A percentile compares a stretch with the other conserved stretches of the same genome.
phyloP scores from a whole-genome alignment of 1,140 invertebrate species.

The Penaeus japonicus region DNA sequence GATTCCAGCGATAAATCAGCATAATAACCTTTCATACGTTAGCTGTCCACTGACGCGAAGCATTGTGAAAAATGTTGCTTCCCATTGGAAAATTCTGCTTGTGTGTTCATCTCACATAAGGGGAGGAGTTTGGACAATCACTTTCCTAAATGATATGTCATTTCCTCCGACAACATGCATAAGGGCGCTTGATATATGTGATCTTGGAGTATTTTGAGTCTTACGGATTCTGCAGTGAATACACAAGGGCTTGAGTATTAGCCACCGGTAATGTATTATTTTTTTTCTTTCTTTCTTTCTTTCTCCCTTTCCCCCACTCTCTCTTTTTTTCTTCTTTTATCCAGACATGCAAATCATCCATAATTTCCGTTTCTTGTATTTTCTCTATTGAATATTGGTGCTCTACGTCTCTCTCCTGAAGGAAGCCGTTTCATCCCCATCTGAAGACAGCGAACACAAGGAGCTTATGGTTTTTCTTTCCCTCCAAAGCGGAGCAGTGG shows the following conservation, averaged over 20 bases:
- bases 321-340: no score
- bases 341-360: constrained; percentile 41
- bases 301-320: no score
- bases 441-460: no score
- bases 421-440: no score
- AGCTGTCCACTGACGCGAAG: no score
- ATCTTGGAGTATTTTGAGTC: constrained; percentile 31
- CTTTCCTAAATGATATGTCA: constrained; percentile 54
- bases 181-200: constrained; percentile 31
- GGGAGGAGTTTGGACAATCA: constrained; percentile 51
- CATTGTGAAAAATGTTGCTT: neutral
- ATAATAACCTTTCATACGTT: no score
- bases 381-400: neutral
- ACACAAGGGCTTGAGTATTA: constrained; percentile 16
- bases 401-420: no score
- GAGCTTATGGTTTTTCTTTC: no score
- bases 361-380: constrained; percentile 42
- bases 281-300: neutral
- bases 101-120: constrained; percentile 8
- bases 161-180: constrained; percentile 48
- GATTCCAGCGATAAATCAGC: no score
- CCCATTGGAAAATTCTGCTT: neutral
- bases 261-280: neutral
- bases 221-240: constrained; percentile 16
- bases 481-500: no score